Conservation (phyloP, 1,140 invertebrate genomes). For the Penaeus japonicus region DNA sequence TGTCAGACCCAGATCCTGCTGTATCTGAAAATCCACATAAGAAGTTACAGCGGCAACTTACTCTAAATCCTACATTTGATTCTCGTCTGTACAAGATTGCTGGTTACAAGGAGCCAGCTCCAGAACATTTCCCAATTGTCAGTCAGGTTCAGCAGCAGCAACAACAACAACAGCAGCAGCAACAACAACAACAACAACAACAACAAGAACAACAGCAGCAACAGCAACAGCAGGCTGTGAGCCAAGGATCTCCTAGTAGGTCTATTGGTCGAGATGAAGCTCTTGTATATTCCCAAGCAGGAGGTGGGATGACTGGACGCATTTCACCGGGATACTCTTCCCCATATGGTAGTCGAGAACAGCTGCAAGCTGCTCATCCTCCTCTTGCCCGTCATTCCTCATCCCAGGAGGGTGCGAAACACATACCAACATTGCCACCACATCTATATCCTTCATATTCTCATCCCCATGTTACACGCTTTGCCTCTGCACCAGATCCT, state of each 20-base stretch:
- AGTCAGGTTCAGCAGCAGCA: background rate
- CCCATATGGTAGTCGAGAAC: constrained; percentile 45
- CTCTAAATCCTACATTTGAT: constrained; percentile 81
- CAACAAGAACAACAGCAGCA: constrained; percentile 50
- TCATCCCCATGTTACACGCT: constrained; percentile 74
- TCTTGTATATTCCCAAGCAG: background rate
- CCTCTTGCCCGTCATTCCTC: constrained; percentile 40
- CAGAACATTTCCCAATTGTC: constrained; percentile 36
- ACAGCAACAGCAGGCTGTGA: background rate
- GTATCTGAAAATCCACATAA: constrained; percentile 75
- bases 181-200: constrained; percentile 18
- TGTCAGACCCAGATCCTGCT: constrained; percentile 50
- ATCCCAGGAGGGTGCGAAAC: constrained; percentile 36
- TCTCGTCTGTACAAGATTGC: constrained; percentile 71
- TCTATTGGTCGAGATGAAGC: constrained; percentile 11
- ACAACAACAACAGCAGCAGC: constrained; percentile 45
- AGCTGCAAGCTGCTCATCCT: constrained; percentile 34
- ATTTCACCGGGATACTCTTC: constrained; percentile 38
- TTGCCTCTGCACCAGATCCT: constrained; percentile 81
- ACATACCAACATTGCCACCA: constrained; percentile 37
- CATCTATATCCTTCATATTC: constrained; percentile 49
- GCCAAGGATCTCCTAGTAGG: constrained; percentile 46
- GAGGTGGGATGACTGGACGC: background rate
- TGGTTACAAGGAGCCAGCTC: constrained; percentile 43
- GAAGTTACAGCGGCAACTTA: constrained; percentile 82